Base-by-base conservation (phyloP, 1,140 invertebrate species). In the Penaeus indicus region DNA sequence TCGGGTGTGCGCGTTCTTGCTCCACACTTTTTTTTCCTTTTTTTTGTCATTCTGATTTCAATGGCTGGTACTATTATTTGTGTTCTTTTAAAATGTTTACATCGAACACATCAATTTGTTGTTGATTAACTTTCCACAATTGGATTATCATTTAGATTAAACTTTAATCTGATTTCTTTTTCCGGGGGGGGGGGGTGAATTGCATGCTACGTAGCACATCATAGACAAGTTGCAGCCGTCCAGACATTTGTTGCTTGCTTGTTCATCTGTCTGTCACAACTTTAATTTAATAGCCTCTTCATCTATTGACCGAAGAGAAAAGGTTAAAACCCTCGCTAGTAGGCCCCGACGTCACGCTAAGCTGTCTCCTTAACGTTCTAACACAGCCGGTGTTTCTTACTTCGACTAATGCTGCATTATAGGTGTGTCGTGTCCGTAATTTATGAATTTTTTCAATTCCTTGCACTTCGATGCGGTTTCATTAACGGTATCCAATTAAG, bases 81-180 rank as follows among this genome's bases (percentile, higher is more conserved):
- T 16, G 11, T 16, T 42, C 54, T 54, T 54, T 54, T 54, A 13
- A 0, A 54, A 10, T 16, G 11, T 10, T 54, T 54, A 16, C 54
- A 13, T 11, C 54, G 54, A 54, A 16, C 54, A 54, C 54, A 54
- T 16, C 54, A 61, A 32, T 60, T 18, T 80, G 69, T 69, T 32
- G 19, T 42, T 22, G 18, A 27, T 3, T 69, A 75, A 54, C 42
- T 22, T 25, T 19, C 62, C 21, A 63, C 38, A 63, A 42, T n/a
- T 11, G 32, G 38, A 81, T 54, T 47, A 32, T 16, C 11, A 16
- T 54, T 54, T 54, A 69, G 61, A 80, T 72, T 82, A 86, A 79
- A 87, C 78, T 81, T 82, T 80, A 19, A 87, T 72, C 79, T 81
- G 63, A 78, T 78, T 86, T 80, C 16, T 47, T 81, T 81, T 87